phyloP scores from a whole-genome alignment of 2,113 vertebrate species.

The Ascaphus truei region DNA sequence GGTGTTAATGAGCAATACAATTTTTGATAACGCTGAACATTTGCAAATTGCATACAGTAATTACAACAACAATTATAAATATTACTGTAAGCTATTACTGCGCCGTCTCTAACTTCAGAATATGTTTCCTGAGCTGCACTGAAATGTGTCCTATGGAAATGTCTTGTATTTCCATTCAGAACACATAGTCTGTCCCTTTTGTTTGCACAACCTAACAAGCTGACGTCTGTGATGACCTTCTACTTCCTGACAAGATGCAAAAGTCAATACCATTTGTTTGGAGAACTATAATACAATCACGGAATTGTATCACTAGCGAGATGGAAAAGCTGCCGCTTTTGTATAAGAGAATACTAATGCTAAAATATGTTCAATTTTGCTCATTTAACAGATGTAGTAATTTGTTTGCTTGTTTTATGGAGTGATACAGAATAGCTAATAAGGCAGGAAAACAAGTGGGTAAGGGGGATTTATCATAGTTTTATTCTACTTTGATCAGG shows the following conservation, averaged over 20 bases:
- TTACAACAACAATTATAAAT: constrained; percentile 3
- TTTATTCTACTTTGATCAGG: constrained; percentile 10
- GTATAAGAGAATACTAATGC: constrained; percentile 30
- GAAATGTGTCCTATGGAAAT: constrained; percentile 26
- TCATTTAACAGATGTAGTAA: constrained; percentile 36
- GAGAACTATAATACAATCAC: constrained; percentile 38
- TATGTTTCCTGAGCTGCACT: not conserved
- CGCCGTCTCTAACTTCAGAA: constrained; percentile 13
- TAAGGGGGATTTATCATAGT: not conserved
- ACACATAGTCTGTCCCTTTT: constrained; percentile 29
- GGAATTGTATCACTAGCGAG: constrained; percentile 28
- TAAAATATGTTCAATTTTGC: constrained; percentile 29
- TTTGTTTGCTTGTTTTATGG: constrained; percentile 35
- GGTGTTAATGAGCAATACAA: constrained; percentile 19
- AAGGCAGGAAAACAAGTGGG: constrained; percentile 14
- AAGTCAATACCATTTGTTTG: constrained; percentile 37
- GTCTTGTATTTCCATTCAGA: constrained; percentile 24
- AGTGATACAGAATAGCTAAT: constrained; percentile 35
- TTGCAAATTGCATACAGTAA: not conserved
- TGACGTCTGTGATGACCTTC: constrained; percentile 35
- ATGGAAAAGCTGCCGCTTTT: constrained; percentile 34
- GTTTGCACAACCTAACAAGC: constrained; percentile 30
- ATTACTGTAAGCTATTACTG: constrained; percentile 1
- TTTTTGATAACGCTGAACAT: not conserved
- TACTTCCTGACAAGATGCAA: constrained; percentile 37